A percentile compares a stretch with the other conserved stretches of the same genome.
phyloP scores from a whole-genome alignment of 2,797 vertebrate species.

The Dipus sagitta region DNA sequence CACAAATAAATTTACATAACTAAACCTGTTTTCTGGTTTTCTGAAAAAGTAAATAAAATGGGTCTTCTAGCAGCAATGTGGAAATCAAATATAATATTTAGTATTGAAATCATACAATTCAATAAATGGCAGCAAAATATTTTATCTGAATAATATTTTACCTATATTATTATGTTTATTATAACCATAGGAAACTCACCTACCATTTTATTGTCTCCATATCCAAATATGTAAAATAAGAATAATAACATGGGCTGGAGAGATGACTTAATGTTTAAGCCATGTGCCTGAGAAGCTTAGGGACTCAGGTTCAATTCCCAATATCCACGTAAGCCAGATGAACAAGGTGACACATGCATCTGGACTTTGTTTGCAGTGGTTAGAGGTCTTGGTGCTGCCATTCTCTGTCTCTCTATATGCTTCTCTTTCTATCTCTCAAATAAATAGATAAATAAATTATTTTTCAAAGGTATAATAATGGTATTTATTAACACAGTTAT shows the following conservation, averaged over 20 bases:
- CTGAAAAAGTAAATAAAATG: constrained; percentile 11
- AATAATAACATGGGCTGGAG: not conserved
- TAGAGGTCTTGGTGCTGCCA: too few species aligned
- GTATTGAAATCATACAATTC: not conserved
- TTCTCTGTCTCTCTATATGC: too few species aligned
- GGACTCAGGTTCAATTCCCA: too few species aligned
- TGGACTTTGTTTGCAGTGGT: too few species aligned
- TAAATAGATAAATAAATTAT: too few species aligned
- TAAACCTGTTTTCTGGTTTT: constrained; percentile 8
- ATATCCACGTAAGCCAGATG: too few species aligned
- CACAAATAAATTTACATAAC: constrained; percentile 39
- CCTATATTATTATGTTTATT: constrained; percentile 35
- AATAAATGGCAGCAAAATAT: constrained; percentile 12
- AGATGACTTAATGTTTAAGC: too few species aligned
- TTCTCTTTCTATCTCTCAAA: too few species aligned
- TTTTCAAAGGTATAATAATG: too few species aligned
- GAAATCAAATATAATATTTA: constrained; percentile 28
- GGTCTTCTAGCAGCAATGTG: constrained; percentile 7
- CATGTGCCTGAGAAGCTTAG: too few species aligned
- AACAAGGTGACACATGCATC: too few species aligned
- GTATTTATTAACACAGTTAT: not conserved
- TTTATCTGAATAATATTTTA: constrained; percentile 23
- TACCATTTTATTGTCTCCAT: not conserved
- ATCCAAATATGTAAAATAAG: constrained; percentile 11
- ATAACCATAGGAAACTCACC: not conserved